These are phyloP conservation scores for Ephestia elutella DNA, from an alignment of 1,140 invertebrate species.

Conservation along the genomic window DNA sequence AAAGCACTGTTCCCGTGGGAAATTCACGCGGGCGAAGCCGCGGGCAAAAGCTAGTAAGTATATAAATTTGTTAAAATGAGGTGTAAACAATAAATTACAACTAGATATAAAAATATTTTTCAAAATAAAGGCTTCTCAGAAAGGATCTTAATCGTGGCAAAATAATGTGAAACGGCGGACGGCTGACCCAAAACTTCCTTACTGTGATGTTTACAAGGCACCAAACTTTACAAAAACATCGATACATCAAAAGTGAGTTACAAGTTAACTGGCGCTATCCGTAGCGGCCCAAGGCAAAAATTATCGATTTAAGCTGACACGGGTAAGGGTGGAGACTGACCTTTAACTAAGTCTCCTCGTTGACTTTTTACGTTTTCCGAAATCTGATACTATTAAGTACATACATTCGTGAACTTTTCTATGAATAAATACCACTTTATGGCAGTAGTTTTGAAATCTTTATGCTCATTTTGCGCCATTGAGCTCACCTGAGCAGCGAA, in stretches of 20 bases:
- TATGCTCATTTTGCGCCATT: conserved; percentile 12
- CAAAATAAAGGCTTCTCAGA: conserved; percentile 2
- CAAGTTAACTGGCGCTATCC: conserved; percentile 57
- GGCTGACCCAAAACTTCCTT: conserved; percentile 53
- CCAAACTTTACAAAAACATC: conserved; percentile 62
- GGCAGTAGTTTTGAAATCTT: conserved; percentile 10
- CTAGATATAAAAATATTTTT: not conserved
- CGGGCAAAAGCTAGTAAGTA: no score
- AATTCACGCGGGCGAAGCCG: no score
- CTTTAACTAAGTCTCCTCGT: conserved; percentile 29
- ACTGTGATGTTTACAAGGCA: conserved; percentile 51
- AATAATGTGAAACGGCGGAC: conserved; percentile 27
- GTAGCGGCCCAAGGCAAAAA: conserved; percentile 36
- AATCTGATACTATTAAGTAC: no score
- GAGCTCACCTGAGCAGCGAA: conserved; percentile 32
- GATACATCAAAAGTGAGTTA: conserved; percentile 70
- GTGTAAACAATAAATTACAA: no score
- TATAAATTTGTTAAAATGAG: no score
- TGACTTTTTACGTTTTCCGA: conserved; percentile 34
- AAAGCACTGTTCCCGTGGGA: no score
- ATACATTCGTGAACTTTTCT: not conserved
- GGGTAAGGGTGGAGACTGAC: conserved; percentile 31
- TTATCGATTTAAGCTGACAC: conserved; percentile 52
- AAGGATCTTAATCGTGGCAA: conserved; percentile 25
- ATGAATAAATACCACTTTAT: conserved; percentile 4